Conservation (phyloP, 2,113 vertebrate species). For the Cricetomys ansorgei region DNA sequence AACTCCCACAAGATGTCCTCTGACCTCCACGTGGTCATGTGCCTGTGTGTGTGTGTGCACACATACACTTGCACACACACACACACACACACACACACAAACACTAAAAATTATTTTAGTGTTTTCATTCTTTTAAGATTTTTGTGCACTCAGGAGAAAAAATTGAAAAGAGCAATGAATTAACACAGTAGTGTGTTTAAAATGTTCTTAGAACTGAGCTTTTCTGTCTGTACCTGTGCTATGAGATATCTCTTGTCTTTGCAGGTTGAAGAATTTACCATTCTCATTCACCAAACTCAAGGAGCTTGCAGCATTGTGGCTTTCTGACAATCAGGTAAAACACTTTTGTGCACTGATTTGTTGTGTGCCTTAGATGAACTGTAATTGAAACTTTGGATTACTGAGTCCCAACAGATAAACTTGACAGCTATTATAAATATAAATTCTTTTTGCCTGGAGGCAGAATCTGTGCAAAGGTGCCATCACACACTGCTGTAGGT, state of each 20-base stretch:
- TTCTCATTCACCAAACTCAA: conserved; percentile 99
- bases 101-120: too few species aligned
- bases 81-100: neutral
- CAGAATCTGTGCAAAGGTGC: neutral
- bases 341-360: conserved; percentile 25
- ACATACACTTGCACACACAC: neutral
- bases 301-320: conserved; percentile 98
- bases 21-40: neutral
- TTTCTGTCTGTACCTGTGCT: conserved; percentile 5
- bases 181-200: neutral
- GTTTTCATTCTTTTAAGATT: conserved; percentile 11
- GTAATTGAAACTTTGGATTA: conserved; percentile 33
- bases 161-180: neutral
- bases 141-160: neutral
- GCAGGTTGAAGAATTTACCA: conserved; percentile 97
- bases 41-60: too few species aligned
- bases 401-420: neutral
- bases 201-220: neutral
- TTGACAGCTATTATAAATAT: neutral
- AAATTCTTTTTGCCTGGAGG: neutral
- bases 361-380: conserved; percentile 20
- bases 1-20: neutral
- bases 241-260: conserved; percentile 70
- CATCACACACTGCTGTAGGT: neutral
- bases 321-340: conserved; percentile 99